These are phyloP conservation scores for Capricornis sumatraensis DNA, from an alignment of 2,113 vertebrate genomes.

Conservation along the genomic window DNA sequence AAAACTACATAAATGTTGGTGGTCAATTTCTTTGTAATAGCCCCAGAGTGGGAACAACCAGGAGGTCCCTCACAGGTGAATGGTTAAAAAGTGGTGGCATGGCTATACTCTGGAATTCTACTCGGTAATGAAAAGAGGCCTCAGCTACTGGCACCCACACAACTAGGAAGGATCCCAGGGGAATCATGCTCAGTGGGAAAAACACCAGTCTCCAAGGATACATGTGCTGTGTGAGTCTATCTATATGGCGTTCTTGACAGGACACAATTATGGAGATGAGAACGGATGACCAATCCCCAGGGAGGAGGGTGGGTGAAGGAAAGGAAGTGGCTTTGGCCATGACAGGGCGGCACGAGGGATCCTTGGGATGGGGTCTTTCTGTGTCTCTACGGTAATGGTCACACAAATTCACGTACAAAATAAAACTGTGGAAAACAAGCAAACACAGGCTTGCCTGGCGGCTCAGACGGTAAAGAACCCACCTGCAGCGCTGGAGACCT, in stretches of 20 bases:
- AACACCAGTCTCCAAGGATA: not conserved
- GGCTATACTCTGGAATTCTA: accelerated
- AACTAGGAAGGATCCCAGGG: not conserved
- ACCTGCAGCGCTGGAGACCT: not conserved
- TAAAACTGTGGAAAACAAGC: not conserved
- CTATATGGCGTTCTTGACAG: not conserved
- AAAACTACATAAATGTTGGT: no score
- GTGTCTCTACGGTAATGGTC: not conserved
- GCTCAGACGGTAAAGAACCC: not conserved
- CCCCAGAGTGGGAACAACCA: not conserved
- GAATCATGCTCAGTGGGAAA: not conserved
- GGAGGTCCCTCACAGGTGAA: not conserved
- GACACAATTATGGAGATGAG: not conserved
- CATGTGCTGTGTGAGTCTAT: accelerated
- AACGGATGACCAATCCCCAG: not conserved
- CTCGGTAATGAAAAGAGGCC: not conserved
- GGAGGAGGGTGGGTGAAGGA: no score
- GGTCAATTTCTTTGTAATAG: not conserved
- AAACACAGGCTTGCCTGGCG: not conserved
- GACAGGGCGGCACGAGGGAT: not conserved
- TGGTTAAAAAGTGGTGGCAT: no score
- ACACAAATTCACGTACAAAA: not conserved
- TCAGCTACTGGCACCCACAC: accelerated
- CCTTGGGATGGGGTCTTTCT: no score
- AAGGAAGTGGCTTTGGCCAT: not conserved